Evolutionary conservation across 2,888 invertebrate genomes (phyloP).

Genomic region (Argyresthia goedartella): DNA sequence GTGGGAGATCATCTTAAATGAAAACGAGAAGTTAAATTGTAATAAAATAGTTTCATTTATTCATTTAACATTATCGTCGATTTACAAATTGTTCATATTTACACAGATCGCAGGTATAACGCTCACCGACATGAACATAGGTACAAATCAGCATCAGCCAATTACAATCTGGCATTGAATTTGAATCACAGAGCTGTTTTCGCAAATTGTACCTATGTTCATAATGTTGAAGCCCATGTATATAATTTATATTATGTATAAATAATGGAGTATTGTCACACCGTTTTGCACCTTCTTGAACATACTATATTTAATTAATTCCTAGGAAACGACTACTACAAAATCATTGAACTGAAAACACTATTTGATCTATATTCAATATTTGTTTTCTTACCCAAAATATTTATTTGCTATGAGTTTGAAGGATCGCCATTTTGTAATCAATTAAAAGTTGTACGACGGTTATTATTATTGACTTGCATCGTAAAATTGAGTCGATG

Average conservation of each 20-base stretch:
- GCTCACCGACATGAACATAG: slow-evolving; percentile 42
- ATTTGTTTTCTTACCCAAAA: too few relatives aligned
- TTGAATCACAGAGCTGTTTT: neutral
- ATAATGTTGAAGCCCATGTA: neutral
- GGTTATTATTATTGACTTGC: too few relatives aligned
- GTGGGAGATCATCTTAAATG: neutral
- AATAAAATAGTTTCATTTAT: slow-evolving; percentile 68
- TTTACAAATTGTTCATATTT: slow-evolving; percentile 47
- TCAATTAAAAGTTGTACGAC: too few relatives aligned
- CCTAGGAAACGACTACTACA: too few relatives aligned
- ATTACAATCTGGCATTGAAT: slow-evolving; percentile 6
- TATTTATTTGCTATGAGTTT: too few relatives aligned
- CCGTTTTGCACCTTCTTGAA: neutral
- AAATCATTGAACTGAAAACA: too few relatives aligned
- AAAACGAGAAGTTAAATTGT: slow-evolving; percentile 18
- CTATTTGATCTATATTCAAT: too few relatives aligned
- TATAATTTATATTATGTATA: neutral
- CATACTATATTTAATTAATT: neutral
- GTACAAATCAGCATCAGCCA: neutral
- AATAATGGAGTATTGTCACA: neutral
- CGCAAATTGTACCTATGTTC: neutral
- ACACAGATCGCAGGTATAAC: slow-evolving; percentile 42
- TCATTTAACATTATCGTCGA: slow-evolving; percentile 27
- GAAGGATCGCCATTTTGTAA: too few relatives aligned
- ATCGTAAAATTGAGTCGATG: too few relatives aligned